Evolutionary conservation across 2,888 invertebrate species (phyloP).

Genomic region (Eupelmus urozonus): DNA sequence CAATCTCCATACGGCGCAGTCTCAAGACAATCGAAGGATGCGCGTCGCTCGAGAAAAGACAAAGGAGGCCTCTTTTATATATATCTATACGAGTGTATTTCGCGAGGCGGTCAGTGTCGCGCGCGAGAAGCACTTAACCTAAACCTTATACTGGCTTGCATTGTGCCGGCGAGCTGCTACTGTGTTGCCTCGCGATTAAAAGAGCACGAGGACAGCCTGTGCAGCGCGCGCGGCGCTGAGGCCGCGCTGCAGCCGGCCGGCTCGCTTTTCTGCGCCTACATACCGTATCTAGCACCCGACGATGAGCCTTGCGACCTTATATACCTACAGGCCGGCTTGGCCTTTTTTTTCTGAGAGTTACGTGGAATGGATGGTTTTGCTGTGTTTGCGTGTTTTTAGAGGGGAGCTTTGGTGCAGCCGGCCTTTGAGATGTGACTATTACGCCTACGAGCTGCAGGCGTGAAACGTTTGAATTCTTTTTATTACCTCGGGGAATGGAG

Average conservation of each 20-base stretch:
- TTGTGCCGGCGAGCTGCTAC: slow-evolving; percentile 41
- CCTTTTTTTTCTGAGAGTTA: slow-evolving; percentile 10
- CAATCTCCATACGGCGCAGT: too few species aligned
- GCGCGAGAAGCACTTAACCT: slow-evolving; percentile 45
- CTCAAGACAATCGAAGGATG: slow-evolving; percentile 8
- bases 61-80: background rate
- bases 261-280: slow-evolving; percentile 33
- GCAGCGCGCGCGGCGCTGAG: slow-evolving; percentile 4
- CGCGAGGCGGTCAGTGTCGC: slow-evolving; percentile 23
- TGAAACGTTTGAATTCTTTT: too few species aligned
- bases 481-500: too few species aligned
- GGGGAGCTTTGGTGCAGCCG: too few species aligned
- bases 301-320: slow-evolving; percentile 43
- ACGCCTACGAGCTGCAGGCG: too few species aligned
- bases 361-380: too few species aligned
- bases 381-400: too few species aligned
- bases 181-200: slow-evolving; percentile 58
- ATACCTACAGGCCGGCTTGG: slow-evolving; percentile 4
- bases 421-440: too few species aligned
- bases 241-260: slow-evolving; percentile 21
- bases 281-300: slow-evolving; percentile 54
- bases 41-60: background rate
- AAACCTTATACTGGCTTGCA: slow-evolving; percentile 54
- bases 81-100: background rate
- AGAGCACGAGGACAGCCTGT: slow-evolving; percentile 62